A percentile compares a stretch with the other conserved stretches of the same genome.
These are phyloP conservation scores for Gryllus bimaculatus DNA, from an alignment of 1,140 invertebrate genomes.

Conservation along the genomic window DNA sequence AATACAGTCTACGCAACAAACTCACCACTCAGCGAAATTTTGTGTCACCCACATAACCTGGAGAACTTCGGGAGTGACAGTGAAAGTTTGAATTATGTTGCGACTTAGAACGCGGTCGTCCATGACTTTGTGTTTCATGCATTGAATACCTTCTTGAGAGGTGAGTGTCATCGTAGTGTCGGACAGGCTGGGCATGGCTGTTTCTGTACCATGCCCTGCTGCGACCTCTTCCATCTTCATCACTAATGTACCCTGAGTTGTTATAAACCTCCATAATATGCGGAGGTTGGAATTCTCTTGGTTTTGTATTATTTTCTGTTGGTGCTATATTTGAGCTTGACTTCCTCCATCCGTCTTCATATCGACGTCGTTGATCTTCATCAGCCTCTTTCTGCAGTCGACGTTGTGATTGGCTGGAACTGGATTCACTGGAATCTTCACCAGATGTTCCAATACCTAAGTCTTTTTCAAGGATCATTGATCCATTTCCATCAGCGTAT, in stretches of 20 bases:
- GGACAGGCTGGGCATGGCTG: neutral
- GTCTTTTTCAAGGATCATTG: constrained; percentile 56
- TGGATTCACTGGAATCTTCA: constrained; percentile 64
- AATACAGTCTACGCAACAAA: neutral
- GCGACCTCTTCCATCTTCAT: constrained; percentile 19
- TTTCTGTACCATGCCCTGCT: constrained; percentile 6
- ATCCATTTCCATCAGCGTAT: neutral
- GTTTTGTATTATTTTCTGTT: constrained; percentile 38
- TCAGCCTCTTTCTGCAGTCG: constrained; percentile 40
- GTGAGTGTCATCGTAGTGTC: constrained; percentile 17
- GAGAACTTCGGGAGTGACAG: constrained; percentile 22
- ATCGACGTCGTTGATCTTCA: constrained; percentile 45
- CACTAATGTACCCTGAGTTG: constrained; percentile 32
- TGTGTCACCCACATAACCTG: constrained; percentile 48
- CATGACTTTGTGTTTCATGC: constrained; percentile 19
- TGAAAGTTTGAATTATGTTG: constrained; percentile 44
- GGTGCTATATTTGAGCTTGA: constrained; percentile 40
- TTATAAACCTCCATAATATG: constrained; percentile 31
- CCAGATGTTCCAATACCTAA: constrained; percentile 76
- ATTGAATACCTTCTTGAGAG: constrained; percentile 10
- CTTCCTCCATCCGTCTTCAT: constrained; percentile 59
- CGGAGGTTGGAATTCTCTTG: constrained; percentile 38
- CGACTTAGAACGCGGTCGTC: constrained; percentile 38
- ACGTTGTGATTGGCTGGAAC: constrained; percentile 56
- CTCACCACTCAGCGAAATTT: constrained; percentile 40